Evolutionary conservation across 1,140 invertebrate species (phyloP).

Genomic region (Trachymyrmex septentrionalis): DNA sequence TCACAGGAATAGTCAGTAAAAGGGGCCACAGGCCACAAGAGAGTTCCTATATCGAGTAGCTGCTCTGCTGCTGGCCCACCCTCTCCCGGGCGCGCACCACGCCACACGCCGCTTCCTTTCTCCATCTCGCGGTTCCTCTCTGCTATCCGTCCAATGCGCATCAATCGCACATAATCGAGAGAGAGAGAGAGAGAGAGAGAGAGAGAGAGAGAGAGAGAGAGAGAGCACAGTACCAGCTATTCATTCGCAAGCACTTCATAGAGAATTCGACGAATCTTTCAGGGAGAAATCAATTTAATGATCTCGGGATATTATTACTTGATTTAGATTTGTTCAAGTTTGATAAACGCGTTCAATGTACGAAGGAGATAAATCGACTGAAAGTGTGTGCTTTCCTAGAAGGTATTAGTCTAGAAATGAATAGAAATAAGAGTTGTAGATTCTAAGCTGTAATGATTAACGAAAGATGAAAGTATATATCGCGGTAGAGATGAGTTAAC

Average conservation of each 20-base stretch:
- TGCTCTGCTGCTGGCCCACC: constrained; percentile 65
- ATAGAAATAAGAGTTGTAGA: background rate
- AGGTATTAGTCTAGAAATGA: background rate
- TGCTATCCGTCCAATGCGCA: constrained; percentile 69
- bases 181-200: constrained; percentile 44
- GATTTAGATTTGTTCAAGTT: background rate
- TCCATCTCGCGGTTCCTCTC: constrained; percentile 74
- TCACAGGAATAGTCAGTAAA: constrained; percentile 73
- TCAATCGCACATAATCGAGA: constrained; percentile 64
- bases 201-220: background rate
- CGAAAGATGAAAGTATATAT: background rate
- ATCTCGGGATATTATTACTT: background rate
- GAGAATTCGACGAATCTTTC: constrained; percentile 6
- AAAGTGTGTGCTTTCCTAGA: background rate
- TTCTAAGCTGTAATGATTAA: background rate
- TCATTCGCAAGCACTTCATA: constrained; percentile 9
- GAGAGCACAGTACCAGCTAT: constrained; percentile 47
- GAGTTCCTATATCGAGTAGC: constrained; percentile 70
- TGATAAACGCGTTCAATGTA: background rate
- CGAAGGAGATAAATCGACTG: background rate
- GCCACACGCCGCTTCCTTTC: constrained; percentile 72
- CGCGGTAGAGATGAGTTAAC: background rate
- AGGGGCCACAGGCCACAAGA: constrained; percentile 72
- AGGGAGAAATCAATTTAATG: background rate
- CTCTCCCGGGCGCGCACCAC: constrained; percentile 83